Conservation (phyloP, 1,140 invertebrate species). For the Apis laboriosa region DNA sequence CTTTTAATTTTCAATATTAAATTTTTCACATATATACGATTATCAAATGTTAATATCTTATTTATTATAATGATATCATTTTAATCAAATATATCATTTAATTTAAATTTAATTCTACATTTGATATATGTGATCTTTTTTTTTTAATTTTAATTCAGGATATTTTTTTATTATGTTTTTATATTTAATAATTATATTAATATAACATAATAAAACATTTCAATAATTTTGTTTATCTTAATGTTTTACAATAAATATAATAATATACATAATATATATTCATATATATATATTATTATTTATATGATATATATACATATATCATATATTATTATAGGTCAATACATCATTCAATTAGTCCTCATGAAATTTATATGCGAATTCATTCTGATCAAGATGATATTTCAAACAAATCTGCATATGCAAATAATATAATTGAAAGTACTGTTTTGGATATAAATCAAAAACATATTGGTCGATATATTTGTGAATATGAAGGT, state of each 20-base stretch:
- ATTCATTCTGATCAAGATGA: slow-evolving; percentile 83
- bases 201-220: not conserved
- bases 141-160: not conserved
- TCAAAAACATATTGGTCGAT: slow-evolving; percentile 86
- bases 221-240: not conserved
- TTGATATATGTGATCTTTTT: not conserved
- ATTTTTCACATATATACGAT: not conserved
- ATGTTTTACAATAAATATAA: not conserved
- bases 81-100: not conserved
- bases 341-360: slow-evolving; percentile 85
- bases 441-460: slow-evolving; percentile 84
- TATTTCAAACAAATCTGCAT: slow-evolving; percentile 84
- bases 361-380: slow-evolving; percentile 87
- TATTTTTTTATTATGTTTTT: not conserved
- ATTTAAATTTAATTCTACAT: not conserved
- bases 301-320: not conserved
- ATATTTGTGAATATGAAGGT: slow-evolving; percentile 93
- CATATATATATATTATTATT: not conserved
- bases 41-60: not conserved
- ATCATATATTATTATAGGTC: slow-evolving; percentile 79
- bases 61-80: too few relatives aligned
- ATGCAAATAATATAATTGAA: slow-evolving; percentile 86
- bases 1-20: slow-evolving; percentile 44
- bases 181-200: not conserved
- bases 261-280: not conserved